Percentiles rank a stretch among this genome's conserved stretches.
These are phyloP conservation scores for Xenentodon cancila DNA, from an alignment of 2,797 vertebrate species.

Conservation along the genomic window DNA sequence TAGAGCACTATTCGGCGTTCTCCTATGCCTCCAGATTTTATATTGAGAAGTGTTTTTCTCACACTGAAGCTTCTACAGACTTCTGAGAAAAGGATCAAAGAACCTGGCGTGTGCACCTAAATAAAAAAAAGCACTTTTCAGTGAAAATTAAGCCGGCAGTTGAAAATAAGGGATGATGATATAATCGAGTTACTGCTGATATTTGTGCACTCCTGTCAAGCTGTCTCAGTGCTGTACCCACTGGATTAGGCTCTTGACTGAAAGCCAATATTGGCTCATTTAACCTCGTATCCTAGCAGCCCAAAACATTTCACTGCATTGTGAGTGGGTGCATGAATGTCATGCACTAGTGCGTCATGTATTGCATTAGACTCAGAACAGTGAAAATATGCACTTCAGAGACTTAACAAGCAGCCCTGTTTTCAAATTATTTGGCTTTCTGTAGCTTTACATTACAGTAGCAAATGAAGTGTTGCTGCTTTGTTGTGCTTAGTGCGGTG, in stretches of 20 bases:
- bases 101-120: slow-evolving; percentile 40
- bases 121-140: slow-evolving; percentile 59
- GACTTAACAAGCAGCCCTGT: slow-evolving; percentile 47
- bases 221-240: slow-evolving; percentile 31
- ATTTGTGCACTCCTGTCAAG: slow-evolving; percentile 44
- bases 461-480: slow-evolving; percentile 56
- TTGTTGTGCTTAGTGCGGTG: slow-evolving; percentile 38
- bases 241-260: slow-evolving; percentile 56
- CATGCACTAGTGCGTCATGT: slow-evolving; percentile 41
- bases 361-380: slow-evolving; percentile 45
- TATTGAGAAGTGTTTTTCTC: slow-evolving; percentile 21
- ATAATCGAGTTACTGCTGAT: slow-evolving; percentile 39
- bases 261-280: slow-evolving; percentile 47
- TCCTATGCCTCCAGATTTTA: slow-evolving; percentile 36
- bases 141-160: slow-evolving; percentile 56
- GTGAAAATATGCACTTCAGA: slow-evolving; percentile 43
- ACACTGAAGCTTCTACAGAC: slow-evolving; percentile 27
- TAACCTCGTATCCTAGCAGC: slow-evolving; percentile 51
- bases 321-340: slow-evolving; percentile 42
- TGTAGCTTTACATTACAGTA: slow-evolving; percentile 27
- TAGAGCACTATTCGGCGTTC: slow-evolving; percentile 9
- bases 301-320: slow-evolving; percentile 50
- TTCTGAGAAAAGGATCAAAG: slow-evolving; percentile 58
- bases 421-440: slow-evolving; percentile 44
- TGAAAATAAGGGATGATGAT: slow-evolving; percentile 52